Evolutionary conservation across 2,888 invertebrate species (phyloP), one percentile per base, ranked within the genome.

Genomic region (Apamea monoglypha): DNA sequence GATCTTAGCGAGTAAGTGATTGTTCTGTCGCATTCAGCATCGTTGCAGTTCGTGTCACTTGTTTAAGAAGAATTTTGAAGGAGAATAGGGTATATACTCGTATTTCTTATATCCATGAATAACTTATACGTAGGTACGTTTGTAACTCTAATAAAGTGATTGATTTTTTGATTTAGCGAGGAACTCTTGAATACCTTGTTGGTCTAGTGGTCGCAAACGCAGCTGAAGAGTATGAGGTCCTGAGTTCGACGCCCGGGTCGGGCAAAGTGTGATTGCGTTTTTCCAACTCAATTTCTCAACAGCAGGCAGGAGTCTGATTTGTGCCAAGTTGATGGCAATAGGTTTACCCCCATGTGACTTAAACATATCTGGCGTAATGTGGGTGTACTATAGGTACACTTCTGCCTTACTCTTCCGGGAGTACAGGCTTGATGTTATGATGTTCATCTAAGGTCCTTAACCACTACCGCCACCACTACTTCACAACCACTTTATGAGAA

Each of bases 1-100:
- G 84, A 85, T 67, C 59, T 82, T 79, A 66, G 76, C 21, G 29
- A 29, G 63, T 79, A 82, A 85, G 71, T 79, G 74, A 79, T 82
- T 85, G 74, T 81, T 67, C 36, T 36, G 29, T 18, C 32, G 21
- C 36, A 59, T 69, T 53, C 53, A 47, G 59, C 14, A 12, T 10
- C 18, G 18, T 18, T 61, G 53, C 16, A 5, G 36, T 56, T 36
- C 59, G 25, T 73, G 16, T 64, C 40, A 53, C 10, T n/a, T 25
- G 69, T 68, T 53, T 21, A 8, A 10, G 16, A n/a, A 40, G 18
- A 56, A 56, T 16, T 36, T 29, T 16, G 21, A 53, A 32, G 16
- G 14, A 3, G 7, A 21, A 50, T 25, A 29, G 47, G 50, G 14
- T 44, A 50, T 40, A 53, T 53, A 59, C 10, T 25, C 10, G 1